Percentiles rank a stretch among this genome's conserved stretches.
Evolutionary conservation across 2,888 invertebrate genomes (phyloP).

Genomic region (Fragum sueziense): DNA sequence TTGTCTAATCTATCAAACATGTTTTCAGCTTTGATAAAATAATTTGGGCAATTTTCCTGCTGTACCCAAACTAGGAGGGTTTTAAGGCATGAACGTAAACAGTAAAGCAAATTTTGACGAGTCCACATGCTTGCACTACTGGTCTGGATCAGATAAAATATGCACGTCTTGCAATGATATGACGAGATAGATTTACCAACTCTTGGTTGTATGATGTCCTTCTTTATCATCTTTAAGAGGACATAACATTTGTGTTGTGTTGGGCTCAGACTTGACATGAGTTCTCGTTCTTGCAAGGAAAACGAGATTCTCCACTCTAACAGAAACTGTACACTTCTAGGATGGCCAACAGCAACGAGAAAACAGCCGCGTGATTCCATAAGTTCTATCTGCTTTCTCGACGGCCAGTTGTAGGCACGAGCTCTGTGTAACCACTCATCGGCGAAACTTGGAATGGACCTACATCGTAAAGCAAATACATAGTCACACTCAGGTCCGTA

Average conservation of each 20-base stretch:
- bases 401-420: not conserved
- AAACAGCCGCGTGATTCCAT: slow-evolving; percentile 2
- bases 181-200: slow-evolving; percentile 1
- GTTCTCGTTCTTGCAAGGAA: slow-evolving; percentile 22
- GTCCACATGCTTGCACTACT: not conserved
- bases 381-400: not conserved
- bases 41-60: slow-evolving; percentile 22
- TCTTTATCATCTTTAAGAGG: slow-evolving; percentile 33
- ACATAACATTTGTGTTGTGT: slow-evolving; percentile 33
- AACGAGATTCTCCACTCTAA: slow-evolving; percentile 37
- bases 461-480: not conserved
- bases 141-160: slow-evolving; percentile 10
- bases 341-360: slow-evolving; percentile 6
- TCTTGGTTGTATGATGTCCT: slow-evolving; percentile 9
- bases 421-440: not conserved
- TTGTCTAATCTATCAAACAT: slow-evolving; percentile 19
- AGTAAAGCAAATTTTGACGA: not conserved
- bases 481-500: not conserved
- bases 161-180: slow-evolving; percentile 17
- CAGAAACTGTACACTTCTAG: not conserved
- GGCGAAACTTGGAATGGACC: not conserved
- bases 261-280: slow-evolving; percentile 31
- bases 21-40: slow-evolving; percentile 19
- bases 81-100: not conserved
- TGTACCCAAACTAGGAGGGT: slow-evolving; percentile 3